Percentiles rank a stretch among this genome's conserved stretches.
These are phyloP conservation scores for Dicycla oo DNA, from an alignment of 2,888 invertebrate genomes.

Conservation along the genomic window DNA sequence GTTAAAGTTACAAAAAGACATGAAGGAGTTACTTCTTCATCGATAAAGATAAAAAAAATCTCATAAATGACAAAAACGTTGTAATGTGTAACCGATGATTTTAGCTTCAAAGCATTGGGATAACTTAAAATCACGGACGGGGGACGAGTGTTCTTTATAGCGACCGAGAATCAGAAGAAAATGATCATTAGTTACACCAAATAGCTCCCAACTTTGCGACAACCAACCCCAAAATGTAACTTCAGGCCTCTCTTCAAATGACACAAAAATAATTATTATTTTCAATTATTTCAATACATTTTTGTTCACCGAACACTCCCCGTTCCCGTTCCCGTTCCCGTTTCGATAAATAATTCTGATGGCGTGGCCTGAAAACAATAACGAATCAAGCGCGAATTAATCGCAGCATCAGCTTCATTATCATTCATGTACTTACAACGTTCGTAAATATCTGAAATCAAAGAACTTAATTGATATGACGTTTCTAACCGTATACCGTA, in stretches of 20 bases:
- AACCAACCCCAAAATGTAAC: background rate
- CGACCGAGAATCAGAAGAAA: background rate
- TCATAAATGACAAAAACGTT: background rate
- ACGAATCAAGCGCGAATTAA: slow-evolving; percentile 22
- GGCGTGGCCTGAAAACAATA: slow-evolving; percentile 25
- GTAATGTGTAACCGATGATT: background rate
- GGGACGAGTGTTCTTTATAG: background rate
- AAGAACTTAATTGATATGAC: background rate
- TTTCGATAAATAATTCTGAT: slow-evolving; percentile 11
- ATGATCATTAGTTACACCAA: background rate
- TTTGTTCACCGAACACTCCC: background rate
- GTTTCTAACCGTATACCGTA: background rate
- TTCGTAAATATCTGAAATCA: slow-evolving; percentile 13
- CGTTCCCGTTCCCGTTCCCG: background rate
- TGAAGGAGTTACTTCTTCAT: background rate
- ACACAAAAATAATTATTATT: background rate
- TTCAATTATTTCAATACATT: no score
- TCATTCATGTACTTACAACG: slow-evolving; percentile 22
- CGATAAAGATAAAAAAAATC: background rate
- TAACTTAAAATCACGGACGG: background rate
- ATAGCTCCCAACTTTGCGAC: background rate
- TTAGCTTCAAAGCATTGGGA: background rate
- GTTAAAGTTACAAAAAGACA: slow-evolving; percentile 10
- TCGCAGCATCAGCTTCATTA: slow-evolving; percentile 24
- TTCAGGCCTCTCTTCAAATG: background rate